A percentile compares a stretch with the other conserved stretches of the same genome.
Evolutionary conservation across 2,113 vertebrate genomes (phyloP).

Genomic region (Elaphurus davidianus): DNA sequence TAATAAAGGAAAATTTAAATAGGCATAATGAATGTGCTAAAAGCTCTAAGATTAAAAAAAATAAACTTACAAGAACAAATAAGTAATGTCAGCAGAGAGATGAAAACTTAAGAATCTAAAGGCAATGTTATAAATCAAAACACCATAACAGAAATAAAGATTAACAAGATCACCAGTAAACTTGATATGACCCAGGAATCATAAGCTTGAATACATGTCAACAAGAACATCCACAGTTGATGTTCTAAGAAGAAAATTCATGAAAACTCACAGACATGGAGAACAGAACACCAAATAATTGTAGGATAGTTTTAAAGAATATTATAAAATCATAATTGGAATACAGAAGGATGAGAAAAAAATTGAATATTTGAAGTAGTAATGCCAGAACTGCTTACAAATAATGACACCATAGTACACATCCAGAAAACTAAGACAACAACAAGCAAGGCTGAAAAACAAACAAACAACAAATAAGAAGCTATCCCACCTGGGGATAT

Average conservation of each 20-base stretch:
- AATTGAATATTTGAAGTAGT: not conserved
- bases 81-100: not conserved
- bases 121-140: not conserved
- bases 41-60: not conserved
- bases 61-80: not conserved
- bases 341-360: not conserved
- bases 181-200: not conserved
- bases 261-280: not conserved
- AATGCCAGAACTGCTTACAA: not conserved
- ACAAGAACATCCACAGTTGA: not conserved
- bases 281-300: not conserved
- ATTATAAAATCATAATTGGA: not conserved
- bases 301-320: not conserved
- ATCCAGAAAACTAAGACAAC: not conserved
- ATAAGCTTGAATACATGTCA: not conserved
- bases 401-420: not conserved
- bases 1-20: not conserved
- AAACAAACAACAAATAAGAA: not conserved
- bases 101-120: not conserved
- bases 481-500: not conserved
- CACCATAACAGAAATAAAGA: not conserved
- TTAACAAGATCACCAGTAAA: not conserved
- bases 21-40: not conserved
- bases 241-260: not conserved
- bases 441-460: not conserved